Conservation (phyloP, 2,888 invertebrate species). For the Pyralis farinalis region DNA sequence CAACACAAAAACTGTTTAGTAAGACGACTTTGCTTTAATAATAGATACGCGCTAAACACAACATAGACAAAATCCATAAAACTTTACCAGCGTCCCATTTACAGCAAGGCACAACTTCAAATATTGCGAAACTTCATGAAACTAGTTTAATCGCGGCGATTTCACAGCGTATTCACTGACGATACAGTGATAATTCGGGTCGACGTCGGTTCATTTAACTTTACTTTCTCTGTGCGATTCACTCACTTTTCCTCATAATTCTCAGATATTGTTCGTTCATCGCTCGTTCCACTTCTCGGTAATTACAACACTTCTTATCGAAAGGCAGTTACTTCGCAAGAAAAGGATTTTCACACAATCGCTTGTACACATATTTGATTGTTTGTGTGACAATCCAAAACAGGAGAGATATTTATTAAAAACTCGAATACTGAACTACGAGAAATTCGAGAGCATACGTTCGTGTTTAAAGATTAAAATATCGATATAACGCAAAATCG, state of each 20-base stretch:
- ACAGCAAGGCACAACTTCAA: background rate
- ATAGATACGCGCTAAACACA: too few species aligned
- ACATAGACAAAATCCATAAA: background rate
- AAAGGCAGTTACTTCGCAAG: too few species aligned
- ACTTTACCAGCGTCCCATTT: slow-evolving; percentile 4
- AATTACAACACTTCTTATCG: background rate
- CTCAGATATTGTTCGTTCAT: slow-evolving; percentile 14
- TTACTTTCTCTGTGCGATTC: slow-evolving; percentile 46
- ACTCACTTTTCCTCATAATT: slow-evolving; percentile 19
- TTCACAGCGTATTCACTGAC: slow-evolving; percentile 40
- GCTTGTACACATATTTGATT: too few species aligned
- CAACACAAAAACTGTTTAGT: too few species aligned
- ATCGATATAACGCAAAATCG: too few species aligned
- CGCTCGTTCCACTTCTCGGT: slow-evolving; percentile 2
- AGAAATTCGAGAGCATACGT: too few species aligned
- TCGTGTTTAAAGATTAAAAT: too few species aligned
- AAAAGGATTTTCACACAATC: too few species aligned
- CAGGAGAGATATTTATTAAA: too few species aligned
- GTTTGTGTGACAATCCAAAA: too few species aligned
- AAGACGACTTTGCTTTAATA: too few species aligned
- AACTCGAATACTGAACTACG: too few species aligned
- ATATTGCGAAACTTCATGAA: slow-evolving; percentile 15
- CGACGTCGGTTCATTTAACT: slow-evolving; percentile 47
- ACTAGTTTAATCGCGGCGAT: slow-evolving; percentile 31
- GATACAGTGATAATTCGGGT: slow-evolving; percentile 43